Percentiles rank a stretch among this genome's conserved stretches.
Evolutionary conservation across 92 coral and sea anemone species (phyloP).

Genomic region (Isaurus tuberculatus): DNA sequence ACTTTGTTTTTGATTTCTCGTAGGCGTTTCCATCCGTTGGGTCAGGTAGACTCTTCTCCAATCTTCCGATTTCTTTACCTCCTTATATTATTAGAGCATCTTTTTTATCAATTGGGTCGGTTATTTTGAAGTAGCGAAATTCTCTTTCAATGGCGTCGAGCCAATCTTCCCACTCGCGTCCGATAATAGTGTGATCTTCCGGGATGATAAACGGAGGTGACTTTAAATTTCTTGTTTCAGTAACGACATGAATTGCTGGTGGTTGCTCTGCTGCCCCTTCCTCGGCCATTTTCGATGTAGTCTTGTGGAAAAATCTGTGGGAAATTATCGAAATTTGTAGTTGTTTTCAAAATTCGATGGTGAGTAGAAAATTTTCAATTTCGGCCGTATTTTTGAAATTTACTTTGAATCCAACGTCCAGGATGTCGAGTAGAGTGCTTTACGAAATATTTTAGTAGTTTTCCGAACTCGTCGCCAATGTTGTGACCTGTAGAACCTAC

Average conservation of each 20-base stretch:
- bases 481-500: slow-evolving; percentile 23
- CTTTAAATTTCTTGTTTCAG: slow-evolving; percentile 36
- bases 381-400: slow-evolving; percentile 10
- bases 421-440: slow-evolving; percentile 1
- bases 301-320: not conserved
- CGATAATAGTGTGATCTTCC: slow-evolving; percentile 44
- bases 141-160: slow-evolving; percentile 43
- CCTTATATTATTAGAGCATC: too few species aligned
- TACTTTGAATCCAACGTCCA: slow-evolving; percentile 7
- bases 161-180: slow-evolving; percentile 62
- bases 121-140: slow-evolving; percentile 58
- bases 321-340: not conserved
- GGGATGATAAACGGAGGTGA: slow-evolving; percentile 45
- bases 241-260: slow-evolving; percentile 10
- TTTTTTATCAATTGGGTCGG: slow-evolving; percentile 53
- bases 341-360: not conserved
- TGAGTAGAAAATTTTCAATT: not conserved
- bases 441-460: slow-evolving; percentile 1
- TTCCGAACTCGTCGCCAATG: slow-evolving; percentile 10
- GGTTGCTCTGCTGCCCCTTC: slow-evolving; percentile 20
- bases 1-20: slow-evolving; percentile 51
- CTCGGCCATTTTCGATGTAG: not conserved
- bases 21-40: slow-evolving; percentile 46
- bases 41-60: slow-evolving; percentile 60
- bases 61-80: slow-evolving; percentile 44